A percentile compares a stretch with the other conserved stretches of the same genome.
These are phyloP conservation scores for Pristionchus entomophagus DNA, from an alignment of 2,888 invertebrate species.

Conservation along the genomic window DNA sequence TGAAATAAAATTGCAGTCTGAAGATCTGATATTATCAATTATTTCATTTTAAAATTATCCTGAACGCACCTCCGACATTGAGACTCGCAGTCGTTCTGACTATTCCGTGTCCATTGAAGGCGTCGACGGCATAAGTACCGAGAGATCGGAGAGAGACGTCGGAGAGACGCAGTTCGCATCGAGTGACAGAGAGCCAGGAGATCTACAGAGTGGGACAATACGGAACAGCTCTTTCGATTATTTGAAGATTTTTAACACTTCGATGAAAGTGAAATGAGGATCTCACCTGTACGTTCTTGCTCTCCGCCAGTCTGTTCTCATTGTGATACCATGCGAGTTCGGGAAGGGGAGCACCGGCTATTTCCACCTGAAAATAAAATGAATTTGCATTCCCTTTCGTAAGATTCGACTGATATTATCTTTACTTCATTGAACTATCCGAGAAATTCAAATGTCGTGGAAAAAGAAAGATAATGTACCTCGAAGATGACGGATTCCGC, in stretches of 20 bases:
- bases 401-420: too few species aligned
- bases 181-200: constrained; percentile 58
- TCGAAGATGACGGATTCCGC: constrained; percentile 63
- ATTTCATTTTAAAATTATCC: too few species aligned
- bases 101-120: constrained; percentile 71
- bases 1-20: too few species aligned
- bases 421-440: too few species aligned
- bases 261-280: neutral
- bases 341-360: constrained; percentile 70
- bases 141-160: constrained; percentile 61
- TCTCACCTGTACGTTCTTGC: constrained; percentile 58
- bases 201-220: constrained; percentile 57
- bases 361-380: constrained; percentile 57
- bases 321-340: constrained; percentile 72
- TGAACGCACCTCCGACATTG: constrained; percentile 50
- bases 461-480: neutral
- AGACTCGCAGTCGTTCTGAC: constrained; percentile 67
- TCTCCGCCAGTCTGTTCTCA: constrained; percentile 63
- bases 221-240: neutral
- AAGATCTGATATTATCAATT: too few species aligned
- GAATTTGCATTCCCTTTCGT: too few species aligned
- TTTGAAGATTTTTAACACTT: neutral
- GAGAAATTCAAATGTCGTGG: too few species aligned
- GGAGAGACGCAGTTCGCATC: constrained; percentile 63
- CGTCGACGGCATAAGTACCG: constrained; percentile 70